These are phyloP conservation scores for Eulacestoma nigropectus DNA, from an alignment of 2,113 vertebrate species.

Conservation along the genomic window DNA sequence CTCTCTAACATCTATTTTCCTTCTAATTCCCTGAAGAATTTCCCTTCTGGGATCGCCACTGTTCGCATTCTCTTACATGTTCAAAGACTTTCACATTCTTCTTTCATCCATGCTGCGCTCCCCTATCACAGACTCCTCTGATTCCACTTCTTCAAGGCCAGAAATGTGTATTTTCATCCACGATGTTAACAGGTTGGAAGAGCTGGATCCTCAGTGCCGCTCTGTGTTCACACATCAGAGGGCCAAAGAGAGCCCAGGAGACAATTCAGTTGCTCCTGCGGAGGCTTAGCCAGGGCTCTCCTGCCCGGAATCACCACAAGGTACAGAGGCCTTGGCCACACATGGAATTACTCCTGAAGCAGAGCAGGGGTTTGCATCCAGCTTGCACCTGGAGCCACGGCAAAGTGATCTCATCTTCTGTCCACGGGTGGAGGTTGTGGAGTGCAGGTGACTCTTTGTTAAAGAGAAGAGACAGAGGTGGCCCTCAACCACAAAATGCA, in stretches of 20 bases:
- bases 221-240: not conserved
- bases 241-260: not conserved
- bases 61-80: slow-evolving; percentile 54
- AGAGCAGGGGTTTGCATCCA: not conserved
- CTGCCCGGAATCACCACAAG: not conserved
- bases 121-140: slow-evolving; percentile 24
- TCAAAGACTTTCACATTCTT: slow-evolving; percentile 44
- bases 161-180: not conserved
- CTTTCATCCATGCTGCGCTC: slow-evolving; percentile 13
- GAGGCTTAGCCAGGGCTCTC: not conserved
- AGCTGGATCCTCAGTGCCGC: not conserved
- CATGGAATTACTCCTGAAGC: not conserved
- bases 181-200: not conserved
- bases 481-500: not conserved
- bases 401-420: not conserved
- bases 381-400: fast-evolving
- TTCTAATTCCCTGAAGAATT: slow-evolving; percentile 45
- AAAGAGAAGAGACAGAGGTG: not conserved
- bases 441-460: not conserved
- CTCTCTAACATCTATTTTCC: slow-evolving; percentile 49
- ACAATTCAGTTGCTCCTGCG: fast-evolving
- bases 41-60: slow-evolving; percentile 9
- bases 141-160: slow-evolving; percentile 49
- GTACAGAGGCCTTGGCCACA: not conserved
- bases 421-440: not conserved